Evolutionary conservation across 2,113 vertebrate genomes (phyloP).

Genomic region (Prolemur simus): DNA sequence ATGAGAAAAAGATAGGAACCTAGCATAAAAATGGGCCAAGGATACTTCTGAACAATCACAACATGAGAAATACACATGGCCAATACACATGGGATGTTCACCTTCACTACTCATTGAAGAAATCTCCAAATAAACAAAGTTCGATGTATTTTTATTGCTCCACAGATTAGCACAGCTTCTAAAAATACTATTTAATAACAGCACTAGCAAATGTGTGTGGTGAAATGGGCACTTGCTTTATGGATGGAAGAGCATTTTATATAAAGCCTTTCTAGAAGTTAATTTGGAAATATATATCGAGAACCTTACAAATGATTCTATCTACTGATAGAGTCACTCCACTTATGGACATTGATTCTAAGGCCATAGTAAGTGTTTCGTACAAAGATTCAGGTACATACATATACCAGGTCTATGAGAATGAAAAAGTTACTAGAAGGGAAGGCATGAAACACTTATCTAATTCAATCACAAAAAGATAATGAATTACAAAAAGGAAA

Average conservation of each 20-base stretch:
- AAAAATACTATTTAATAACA: neutral
- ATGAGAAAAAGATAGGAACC: neutral
- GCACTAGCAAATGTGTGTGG: accelerated
- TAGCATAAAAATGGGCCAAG: neutral
- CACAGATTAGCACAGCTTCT: neutral
- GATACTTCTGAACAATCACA: accelerated
- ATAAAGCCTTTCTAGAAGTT: neutral
- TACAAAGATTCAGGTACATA: neutral
- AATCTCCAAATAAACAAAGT: neutral
- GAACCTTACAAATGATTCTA: neutral
- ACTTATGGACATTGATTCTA: neutral
- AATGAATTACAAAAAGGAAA: neutral
- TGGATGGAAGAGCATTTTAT: too few relatives aligned
- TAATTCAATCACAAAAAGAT: neutral
- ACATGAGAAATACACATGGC: too few relatives aligned
- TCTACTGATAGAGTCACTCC: accelerated
- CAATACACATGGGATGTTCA: accelerated
- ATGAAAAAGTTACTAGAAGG: neutral
- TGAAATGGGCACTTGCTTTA: too few relatives aligned
- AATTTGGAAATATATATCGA: neutral
- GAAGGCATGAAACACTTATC: accelerated
- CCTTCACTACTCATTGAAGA: accelerated
- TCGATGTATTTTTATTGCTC: accelerated
- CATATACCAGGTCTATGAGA: accelerated
- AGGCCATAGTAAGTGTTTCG: accelerated